phyloP scores from a whole-genome alignment of 2,797 vertebrate genomes.

The Champsocephalus esox region DNA sequence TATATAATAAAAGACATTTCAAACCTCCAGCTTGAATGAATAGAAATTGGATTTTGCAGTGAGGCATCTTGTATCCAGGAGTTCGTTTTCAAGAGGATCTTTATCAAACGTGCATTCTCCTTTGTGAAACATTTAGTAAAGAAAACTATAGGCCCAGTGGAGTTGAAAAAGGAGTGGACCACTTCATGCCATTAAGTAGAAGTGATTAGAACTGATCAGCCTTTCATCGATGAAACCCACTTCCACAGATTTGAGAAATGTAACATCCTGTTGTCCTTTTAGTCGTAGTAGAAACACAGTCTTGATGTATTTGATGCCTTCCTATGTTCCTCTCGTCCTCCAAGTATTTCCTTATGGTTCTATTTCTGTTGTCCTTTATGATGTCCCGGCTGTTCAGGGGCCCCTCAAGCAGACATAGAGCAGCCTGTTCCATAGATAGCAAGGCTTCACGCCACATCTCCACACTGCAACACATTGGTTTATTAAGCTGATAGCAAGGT shows the following conservation, averaged over 20 bases:
- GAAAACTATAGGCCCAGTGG: background rate
- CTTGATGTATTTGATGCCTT: no score
- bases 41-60: background rate
- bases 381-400: no score
- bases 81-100: background rate
- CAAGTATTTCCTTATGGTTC: no score
- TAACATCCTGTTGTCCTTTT: background rate
- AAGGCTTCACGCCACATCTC: no score
- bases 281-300: background rate
- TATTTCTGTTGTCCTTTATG: no score
- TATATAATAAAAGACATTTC: background rate
- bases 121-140: background rate
- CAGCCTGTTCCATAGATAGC: no score
- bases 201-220: background rate
- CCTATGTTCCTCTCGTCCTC: no score
- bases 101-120: background rate
- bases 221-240: background rate
- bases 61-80: background rate
- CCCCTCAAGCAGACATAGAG: no score
- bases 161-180: background rate
- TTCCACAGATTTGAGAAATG: background rate
- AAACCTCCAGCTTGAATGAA: background rate
- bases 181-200: background rate
- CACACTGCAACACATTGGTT: no score
- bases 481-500: no score